These are phyloP conservation scores for Anguilla megastoma DNA, from an alignment of 2,797 vertebrate species.

Conservation along the genomic window DNA sequence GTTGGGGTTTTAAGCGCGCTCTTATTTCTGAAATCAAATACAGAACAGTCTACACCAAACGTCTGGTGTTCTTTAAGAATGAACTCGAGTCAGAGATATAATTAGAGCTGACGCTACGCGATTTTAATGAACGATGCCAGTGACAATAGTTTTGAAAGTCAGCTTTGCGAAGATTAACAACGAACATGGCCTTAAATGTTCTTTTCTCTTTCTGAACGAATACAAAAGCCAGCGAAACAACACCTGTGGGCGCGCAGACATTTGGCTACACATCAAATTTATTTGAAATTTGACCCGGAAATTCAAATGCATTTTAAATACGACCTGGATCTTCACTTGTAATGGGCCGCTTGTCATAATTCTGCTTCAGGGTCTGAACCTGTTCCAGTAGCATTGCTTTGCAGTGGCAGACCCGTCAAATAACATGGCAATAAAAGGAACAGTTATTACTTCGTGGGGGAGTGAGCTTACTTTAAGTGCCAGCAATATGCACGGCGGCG, in stretches of 20 bases:
- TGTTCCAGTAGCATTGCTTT: background rate
- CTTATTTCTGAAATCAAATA: background rate
- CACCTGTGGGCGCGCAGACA: background rate
- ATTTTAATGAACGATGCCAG: background rate
- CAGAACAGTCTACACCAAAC: background rate
- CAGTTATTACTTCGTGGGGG: background rate
- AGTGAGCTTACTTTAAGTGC: background rate
- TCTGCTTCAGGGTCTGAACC: background rate
- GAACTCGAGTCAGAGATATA: background rate
- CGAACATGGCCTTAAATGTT: background rate
- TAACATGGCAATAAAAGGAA: background rate
- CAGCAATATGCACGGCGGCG: background rate
- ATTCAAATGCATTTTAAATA: background rate
- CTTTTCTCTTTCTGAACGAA: background rate
- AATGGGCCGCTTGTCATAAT: background rate
- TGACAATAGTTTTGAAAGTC: background rate
- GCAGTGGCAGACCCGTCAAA: background rate
- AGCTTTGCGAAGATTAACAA: background rate
- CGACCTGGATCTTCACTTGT: background rate
- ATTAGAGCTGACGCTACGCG: background rate
- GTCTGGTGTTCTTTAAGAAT: background rate
- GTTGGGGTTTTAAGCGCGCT: background rate
- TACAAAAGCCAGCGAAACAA: background rate
- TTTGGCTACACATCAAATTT: background rate
- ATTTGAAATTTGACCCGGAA: background rate